Conservation (phyloP, 2,113 vertebrate genomes). For the Hippocampus guttulatus region DNA sequence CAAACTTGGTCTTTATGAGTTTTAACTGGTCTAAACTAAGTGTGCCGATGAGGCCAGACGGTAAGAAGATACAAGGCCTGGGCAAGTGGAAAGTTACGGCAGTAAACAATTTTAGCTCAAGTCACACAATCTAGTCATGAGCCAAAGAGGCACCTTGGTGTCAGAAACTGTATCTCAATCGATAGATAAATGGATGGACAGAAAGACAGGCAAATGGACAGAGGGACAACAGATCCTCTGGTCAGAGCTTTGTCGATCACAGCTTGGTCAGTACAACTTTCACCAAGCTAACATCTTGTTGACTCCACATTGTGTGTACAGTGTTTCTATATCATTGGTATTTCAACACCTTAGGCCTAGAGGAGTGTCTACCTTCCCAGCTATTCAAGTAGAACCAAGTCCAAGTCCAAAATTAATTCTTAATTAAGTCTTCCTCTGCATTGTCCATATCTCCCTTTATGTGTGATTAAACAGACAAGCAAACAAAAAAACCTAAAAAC, state of each 20-base stretch:
- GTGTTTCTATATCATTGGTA: too few relatives aligned
- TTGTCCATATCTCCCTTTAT: not conserved
- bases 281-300: conserved; percentile 33
- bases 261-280: conserved; percentile 55
- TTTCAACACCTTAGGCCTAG: conserved; percentile 35
- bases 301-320: too few relatives aligned
- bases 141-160: too few relatives aligned
- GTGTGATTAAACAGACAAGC: not conserved
- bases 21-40: too few relatives aligned
- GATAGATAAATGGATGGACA: not conserved
- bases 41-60: too few relatives aligned
- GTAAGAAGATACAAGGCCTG: too few relatives aligned
- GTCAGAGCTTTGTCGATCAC: conserved; percentile 8
- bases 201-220: too few relatives aligned
- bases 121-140: too few relatives aligned
- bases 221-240: not conserved
- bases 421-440: conserved; percentile 23
- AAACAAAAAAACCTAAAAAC: not conserved
- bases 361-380: conserved; percentile 44
- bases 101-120: too few relatives aligned
- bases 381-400: conserved; percentile 52
- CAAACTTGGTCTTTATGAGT: too few relatives aligned
- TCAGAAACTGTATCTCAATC: not conserved
- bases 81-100: too few relatives aligned
- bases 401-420: conserved; percentile 65